Conservation (phyloP, 1,140 invertebrate species). For the Drosophila tropicalis region DNA sequence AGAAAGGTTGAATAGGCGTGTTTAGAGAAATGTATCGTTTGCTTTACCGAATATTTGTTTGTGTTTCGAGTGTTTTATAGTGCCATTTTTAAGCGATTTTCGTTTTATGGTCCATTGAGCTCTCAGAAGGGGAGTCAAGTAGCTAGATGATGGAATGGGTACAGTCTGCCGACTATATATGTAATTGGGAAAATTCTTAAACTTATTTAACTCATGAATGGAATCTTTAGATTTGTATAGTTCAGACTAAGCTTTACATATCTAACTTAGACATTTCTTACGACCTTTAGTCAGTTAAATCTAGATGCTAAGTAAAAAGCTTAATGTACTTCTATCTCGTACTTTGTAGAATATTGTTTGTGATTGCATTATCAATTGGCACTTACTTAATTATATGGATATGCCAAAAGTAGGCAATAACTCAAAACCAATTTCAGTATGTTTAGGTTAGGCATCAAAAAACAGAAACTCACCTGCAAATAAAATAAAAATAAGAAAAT, state of each 20-base stretch:
- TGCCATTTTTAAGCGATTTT: conserved; percentile 53
- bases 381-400: background rate
- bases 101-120: conserved; percentile 47
- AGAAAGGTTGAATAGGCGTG: background rate
- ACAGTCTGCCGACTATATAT: no score
- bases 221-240: no score
- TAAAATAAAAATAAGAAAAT: conserved; percentile 13
- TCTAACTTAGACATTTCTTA: no score
- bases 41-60: conserved; percentile 4
- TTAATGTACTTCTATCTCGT: no score
- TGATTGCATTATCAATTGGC: conserved; percentile 20
- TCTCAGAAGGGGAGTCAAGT: background rate
- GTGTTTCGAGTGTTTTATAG: conserved; percentile 23
- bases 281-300: no score
- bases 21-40: background rate
- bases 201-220: no score
- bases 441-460: conserved; percentile 4
- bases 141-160: background rate
- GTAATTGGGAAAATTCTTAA: no score
- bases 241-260: no score
- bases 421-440: conserved; percentile 4
- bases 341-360: conserved; percentile 25
- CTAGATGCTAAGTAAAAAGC: no score
- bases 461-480: conserved; percentile 60
- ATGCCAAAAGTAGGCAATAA: background rate